Percentiles rank a stretch among this genome's conserved stretches.
Conservation (phyloP, 2,888 invertebrate species). For the Fragum sueziense region DNA sequence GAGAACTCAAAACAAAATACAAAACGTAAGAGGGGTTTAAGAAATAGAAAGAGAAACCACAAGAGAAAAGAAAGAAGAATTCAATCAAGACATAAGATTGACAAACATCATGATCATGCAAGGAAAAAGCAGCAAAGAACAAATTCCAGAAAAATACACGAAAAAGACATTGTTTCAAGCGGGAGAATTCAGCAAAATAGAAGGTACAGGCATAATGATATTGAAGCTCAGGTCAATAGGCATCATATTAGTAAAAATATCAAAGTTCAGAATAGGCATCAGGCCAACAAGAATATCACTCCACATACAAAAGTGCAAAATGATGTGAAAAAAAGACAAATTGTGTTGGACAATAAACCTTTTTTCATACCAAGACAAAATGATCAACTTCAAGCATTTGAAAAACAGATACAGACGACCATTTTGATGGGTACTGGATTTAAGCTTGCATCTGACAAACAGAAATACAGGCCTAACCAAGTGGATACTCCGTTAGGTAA, state of each 20-base stretch:
- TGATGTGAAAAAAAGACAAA: not conserved
- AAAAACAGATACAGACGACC: constrained; percentile 8
- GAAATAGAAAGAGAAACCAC: not conserved
- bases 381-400: not conserved
- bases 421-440: constrained; percentile 8
- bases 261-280: no score
- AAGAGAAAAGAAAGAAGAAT: not conserved
- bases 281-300: no score
- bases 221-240: no score
- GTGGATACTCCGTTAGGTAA: not conserved
- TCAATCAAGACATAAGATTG: not conserved
- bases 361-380: not conserved
- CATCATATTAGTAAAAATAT: no score
- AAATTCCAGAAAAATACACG: no score
- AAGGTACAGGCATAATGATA: no score
- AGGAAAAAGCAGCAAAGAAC: no score
- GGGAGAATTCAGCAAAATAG: no score
- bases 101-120: no score
- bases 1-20: not conserved
- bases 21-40: not conserved
- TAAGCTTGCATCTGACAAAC: not conserved
- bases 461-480: not conserved
- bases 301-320: no score
- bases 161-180: no score
- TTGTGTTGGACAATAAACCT: not conserved